Percentiles rank a stretch among this genome's conserved stretches.
phyloP scores from a whole-genome alignment of 2,113 vertebrate genomes.

The Eudorcas thomsonii region DNA sequence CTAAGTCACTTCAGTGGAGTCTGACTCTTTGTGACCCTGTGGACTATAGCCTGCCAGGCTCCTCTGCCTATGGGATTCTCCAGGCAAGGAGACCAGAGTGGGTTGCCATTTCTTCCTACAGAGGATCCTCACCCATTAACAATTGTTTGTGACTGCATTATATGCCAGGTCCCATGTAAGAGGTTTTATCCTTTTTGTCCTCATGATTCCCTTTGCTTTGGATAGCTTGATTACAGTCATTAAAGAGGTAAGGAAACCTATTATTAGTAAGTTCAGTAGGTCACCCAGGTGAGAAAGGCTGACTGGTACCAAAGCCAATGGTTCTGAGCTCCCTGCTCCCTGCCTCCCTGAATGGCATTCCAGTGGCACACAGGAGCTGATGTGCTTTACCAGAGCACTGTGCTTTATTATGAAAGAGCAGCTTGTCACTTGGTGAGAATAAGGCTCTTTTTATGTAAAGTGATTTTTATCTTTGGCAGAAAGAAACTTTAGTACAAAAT shows the following conservation, averaged over 20 bases:
- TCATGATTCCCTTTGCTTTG: not conserved
- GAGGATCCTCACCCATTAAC: not conserved
- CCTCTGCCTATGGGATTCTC: not conserved
- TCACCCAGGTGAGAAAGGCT: not conserved
- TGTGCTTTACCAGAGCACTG: not conserved
- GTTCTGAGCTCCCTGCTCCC: not conserved
- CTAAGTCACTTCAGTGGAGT: not conserved
- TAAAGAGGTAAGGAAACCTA: not conserved
- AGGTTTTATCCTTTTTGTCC: not conserved
- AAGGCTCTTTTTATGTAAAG: conserved; percentile 46
- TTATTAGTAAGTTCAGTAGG: not conserved
- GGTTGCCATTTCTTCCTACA: not conserved
- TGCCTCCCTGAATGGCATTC: not conserved
- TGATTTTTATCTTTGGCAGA: conserved; percentile 62
- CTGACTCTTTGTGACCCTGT: not conserved
- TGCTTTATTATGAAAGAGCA: conserved; percentile 20
- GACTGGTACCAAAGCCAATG: not conserved
- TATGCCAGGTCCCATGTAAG: not conserved
- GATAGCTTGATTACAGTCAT: not conserved
- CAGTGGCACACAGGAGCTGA: not conserved
- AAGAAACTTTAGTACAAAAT: conserved; percentile 49
- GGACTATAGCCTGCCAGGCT: not conserved
- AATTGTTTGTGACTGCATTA: not conserved
- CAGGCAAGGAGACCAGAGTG: not conserved
- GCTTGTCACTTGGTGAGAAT: conserved; percentile 1